phyloP scores from a whole-genome alignment of 2,888 invertebrate species.

The Erebia epiphron region DNA sequence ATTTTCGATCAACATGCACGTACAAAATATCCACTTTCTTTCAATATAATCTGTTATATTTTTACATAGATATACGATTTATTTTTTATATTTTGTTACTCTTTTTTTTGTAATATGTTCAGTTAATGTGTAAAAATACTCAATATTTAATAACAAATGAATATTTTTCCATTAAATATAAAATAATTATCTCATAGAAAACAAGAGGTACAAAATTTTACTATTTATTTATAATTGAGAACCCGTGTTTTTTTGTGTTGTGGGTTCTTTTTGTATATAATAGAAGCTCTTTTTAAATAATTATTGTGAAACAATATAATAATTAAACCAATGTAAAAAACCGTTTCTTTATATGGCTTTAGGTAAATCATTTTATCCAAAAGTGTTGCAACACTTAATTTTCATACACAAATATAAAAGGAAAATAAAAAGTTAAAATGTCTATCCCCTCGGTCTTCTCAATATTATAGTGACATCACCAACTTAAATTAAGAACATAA shows the following conservation, averaged over 20 bases:
- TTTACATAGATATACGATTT: conserved; percentile 67
- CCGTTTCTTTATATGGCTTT: conserved; percentile 11
- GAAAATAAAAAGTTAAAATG: neutral
- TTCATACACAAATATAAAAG: neutral
- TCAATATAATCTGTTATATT: conserved; percentile 49
- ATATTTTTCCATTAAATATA: conserved; percentile 65
- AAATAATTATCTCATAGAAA: conserved; percentile 79
- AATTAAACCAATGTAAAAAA: conserved; percentile 42
- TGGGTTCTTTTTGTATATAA: conserved; percentile 68
- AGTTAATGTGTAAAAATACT: conserved; percentile 81
- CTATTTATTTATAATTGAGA: conserved; percentile 53
- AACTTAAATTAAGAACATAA: too few species aligned
- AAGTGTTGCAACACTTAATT: neutral
- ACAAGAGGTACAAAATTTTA: conserved; percentile 70
- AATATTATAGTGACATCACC: too few species aligned
- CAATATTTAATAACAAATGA: conserved; percentile 75
- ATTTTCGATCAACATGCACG: conserved; percentile 57
- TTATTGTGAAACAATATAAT: conserved; percentile 41
- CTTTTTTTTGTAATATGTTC: conserved; percentile 67
- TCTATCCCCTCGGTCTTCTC: neutral
- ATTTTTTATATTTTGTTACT: conserved; percentile 67
- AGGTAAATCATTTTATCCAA: neutral
- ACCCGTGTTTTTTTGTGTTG: conserved; percentile 46
- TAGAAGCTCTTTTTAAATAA: conserved; percentile 66
- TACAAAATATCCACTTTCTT: conserved; percentile 61